Evolutionary conservation across 2,888 invertebrate species (phyloP).

Genomic region (Lycocerus yunnanus): DNA sequence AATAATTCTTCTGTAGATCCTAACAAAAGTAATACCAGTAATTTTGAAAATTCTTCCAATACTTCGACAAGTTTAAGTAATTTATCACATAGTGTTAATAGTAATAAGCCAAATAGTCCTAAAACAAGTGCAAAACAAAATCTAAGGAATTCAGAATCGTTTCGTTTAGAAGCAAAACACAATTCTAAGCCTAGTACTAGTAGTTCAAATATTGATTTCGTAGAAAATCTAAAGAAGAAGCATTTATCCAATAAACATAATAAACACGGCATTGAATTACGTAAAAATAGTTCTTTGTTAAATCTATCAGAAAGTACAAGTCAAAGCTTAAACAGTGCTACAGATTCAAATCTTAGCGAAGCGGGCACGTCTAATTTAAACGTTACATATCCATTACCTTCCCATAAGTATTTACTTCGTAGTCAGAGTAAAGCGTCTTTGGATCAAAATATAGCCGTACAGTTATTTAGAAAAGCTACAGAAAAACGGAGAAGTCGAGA

Average conservation of each 20-base stretch:
- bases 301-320: constrained; percentile 5
- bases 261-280: constrained; percentile 7
- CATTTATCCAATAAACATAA: constrained; percentile 14
- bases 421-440: constrained; percentile 49
- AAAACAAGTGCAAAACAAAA: constrained; percentile 1
- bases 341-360: constrained; percentile 23
- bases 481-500: constrained; percentile 48
- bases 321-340: constrained; percentile 1
- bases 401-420: constrained; percentile 54
- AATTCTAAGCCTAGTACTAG: constrained; percentile 18
- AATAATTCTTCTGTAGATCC: neutral
- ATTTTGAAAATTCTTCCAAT: neutral
- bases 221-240: constrained; percentile 16
- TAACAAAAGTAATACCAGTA: neutral
- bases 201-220: constrained; percentile 6
- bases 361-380: constrained; percentile 40
- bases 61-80: neutral
- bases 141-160: constrained; percentile 5
- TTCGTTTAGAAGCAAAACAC: constrained; percentile 1
- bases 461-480: constrained; percentile 44
- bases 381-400: constrained; percentile 40
- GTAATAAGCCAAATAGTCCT: neutral
- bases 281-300: neutral
- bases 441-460: constrained; percentile 30
- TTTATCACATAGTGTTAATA: neutral